These are phyloP conservation scores for Phoeniculus purpureus DNA, from an alignment of 2,797 vertebrate species.

Conservation along the genomic window DNA sequence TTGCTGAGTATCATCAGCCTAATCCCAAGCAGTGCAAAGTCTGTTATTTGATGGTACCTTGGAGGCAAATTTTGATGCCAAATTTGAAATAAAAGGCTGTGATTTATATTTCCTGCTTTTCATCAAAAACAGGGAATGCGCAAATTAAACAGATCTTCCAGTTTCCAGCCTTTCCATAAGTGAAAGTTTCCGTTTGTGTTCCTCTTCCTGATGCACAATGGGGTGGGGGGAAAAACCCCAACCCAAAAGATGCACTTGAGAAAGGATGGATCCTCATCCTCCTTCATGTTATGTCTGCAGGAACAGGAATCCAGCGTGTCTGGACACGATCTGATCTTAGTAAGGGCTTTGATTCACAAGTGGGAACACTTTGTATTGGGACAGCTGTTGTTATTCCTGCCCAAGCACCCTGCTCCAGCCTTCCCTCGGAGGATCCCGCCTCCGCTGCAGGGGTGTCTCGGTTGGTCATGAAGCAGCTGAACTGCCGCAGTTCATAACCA, in stretches of 20 bases:
- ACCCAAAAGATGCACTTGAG: not conserved
- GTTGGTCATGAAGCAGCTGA: not conserved
- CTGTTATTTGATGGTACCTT: slow-evolving; percentile 29
- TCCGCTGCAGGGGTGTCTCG: not conserved
- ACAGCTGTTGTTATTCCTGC: slow-evolving; percentile 35
- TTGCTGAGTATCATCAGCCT: not conserved
- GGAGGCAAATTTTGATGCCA: slow-evolving; percentile 28
- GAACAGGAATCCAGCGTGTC: not conserved
- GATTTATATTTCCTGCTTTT: slow-evolving; percentile 36
- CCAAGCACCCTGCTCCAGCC: not conserved
- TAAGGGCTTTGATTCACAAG: slow-evolving; percentile 47
- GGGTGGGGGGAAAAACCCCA: not conserved
- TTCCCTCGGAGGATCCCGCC: not conserved
- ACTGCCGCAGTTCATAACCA: not conserved
- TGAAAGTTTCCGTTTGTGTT: not conserved
- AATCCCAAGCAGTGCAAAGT: slow-evolving; percentile 2
- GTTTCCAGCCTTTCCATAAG: not conserved
- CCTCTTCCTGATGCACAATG: not conserved
- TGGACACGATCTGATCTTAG: not conserved
- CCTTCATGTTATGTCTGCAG: not conserved
- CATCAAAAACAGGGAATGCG: slow-evolving; percentile 19
- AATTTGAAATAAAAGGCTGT: slow-evolving; percentile 5
- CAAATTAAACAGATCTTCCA: slow-evolving; percentile 41
- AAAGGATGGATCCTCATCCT: slow-evolving; percentile 19
- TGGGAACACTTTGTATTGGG: slow-evolving; percentile 29